Evolutionary conservation across 92 coral and sea anemone genomes (phyloP).

Genomic region (Zoanthus sociatus): DNA sequence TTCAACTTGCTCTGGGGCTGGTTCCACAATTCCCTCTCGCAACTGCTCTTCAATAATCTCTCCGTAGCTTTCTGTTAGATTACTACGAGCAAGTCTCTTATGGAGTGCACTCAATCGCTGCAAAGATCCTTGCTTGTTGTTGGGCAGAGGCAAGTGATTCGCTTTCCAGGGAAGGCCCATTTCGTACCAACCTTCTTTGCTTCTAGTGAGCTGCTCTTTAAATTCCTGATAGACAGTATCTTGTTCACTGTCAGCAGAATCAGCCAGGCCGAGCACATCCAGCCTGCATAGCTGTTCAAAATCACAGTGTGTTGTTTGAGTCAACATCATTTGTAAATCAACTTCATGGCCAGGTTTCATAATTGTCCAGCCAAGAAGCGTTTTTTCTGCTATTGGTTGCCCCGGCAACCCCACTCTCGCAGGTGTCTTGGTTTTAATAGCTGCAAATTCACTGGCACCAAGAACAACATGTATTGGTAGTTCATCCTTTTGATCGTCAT

Average conservation of each 20-base stretch:
- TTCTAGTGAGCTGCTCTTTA: constrained; percentile 9
- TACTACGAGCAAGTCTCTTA: constrained; percentile 20
- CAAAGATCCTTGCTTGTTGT: constrained; percentile 1
- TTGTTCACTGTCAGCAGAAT: constrained; percentile 50
- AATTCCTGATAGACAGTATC: background rate
- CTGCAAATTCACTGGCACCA: constrained; percentile 64
- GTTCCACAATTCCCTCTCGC: constrained; percentile 21
- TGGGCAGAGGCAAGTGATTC: background rate
- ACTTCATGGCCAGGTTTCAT: constrained; percentile 65
- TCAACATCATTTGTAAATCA: constrained; percentile 12
- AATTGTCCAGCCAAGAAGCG: constrained; percentile 47
- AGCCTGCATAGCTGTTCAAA: constrained; percentile 55
- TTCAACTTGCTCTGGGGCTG: background rate
- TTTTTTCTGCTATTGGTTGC: constrained; percentile 63
- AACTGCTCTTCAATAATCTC: constrained; percentile 31
- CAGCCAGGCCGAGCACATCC: constrained; percentile 62
- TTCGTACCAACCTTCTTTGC: background rate
- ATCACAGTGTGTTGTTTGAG: constrained; percentile 26
- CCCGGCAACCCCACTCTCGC: constrained; percentile 22
- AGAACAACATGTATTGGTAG: constrained; percentile 62
- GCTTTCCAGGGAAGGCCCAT: constrained; percentile 7
- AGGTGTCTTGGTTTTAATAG: constrained; percentile 50
- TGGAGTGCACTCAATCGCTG: background rate
- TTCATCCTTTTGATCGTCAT: constrained; percentile 57
- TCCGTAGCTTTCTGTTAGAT: constrained; percentile 7